Evolutionary conservation across 1,140 invertebrate species (phyloP), one percentile per base, ranked within the genome.

Genomic region (Tetranychus cinnabarinus): DNA sequence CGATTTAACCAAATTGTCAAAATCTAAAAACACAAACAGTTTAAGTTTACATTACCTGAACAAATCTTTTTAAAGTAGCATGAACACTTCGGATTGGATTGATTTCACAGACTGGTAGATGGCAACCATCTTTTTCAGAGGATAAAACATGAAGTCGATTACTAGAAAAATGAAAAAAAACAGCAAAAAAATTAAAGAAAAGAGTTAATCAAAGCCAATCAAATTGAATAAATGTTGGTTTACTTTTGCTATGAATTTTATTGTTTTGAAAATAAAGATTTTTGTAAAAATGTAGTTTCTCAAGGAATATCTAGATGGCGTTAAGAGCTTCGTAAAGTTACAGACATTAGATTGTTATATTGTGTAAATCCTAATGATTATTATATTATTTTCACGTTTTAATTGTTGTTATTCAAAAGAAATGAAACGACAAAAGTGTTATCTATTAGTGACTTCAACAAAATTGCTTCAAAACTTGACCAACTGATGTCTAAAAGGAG

Each of bases 31-130:
- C 13, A 31, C 1, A 36, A 37, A 35, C 2, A 39, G 1, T 37
- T 39, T 10, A 13, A 6, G 8, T n/a, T 42, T 10, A 42, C 5
- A 74, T 74, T 72, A 81, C 80, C 59, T 86, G 55, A 37, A 56
- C 82, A 71, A 87, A 92, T 70, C 82, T 85, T 66, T 85, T 81
- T 42, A 93, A 70, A 48, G 85, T 88, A 0, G 85, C 86, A 74
- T 91, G 85, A 34, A 91, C 69, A 74, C 83, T 90, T 68, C 83
- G 81, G 55, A 79, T 78, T 35, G 86, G 86, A 74, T 89, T 85
- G 62, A 93, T 82, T 74, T 91, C 86, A 68, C 85, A 87, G 13
- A 82, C 79, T 47, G 88, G 88, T 62, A 90, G 78, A 76, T 90
- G 86, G 66, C 82, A 78, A 52, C 78, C 76, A 56, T 81, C 82